Evolutionary conservation across 2,888 invertebrate species (phyloP), one percentile per base, ranked within the genome.

Genomic region (Bimastos eiseni): DNA sequence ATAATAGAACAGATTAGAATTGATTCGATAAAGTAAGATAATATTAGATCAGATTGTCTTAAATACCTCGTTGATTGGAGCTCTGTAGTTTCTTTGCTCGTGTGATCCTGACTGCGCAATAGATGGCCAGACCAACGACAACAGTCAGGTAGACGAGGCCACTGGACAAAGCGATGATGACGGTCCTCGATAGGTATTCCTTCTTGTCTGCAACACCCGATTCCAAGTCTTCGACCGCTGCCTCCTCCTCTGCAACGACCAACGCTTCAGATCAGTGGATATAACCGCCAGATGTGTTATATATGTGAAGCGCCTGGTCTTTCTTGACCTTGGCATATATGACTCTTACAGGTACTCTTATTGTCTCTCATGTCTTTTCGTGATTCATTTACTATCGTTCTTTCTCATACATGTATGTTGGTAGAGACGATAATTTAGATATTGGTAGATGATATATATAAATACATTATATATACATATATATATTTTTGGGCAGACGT

Each of bases 111-210:
- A 90, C 24, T 41, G 41, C 37, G 36, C 86, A 86, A 30, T 86
- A 86, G 36, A 86, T 24, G 30, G 83, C n/a, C 70, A 89, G 30
- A 33, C 30, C 90, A 41, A 83, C 30, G 0, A 90, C 38, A 24
- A 83, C 21, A 8, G 83, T 33, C n/a, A 90, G 83, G 33, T 70
- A 36, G 36, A 33, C 24, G 1, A 83, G 17, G 24, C 49, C 90
- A 41, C 83, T 24, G 38, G 38, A n/a, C 36, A 70, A 83, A 11
- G 90, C 84, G 4, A 90, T 41, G 37, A 90, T 84, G 90, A 41
- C 41, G 15, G 83, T 83, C 83, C 38, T 83, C 37, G 83, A 83
- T 84, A 55, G 33, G 44, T 94, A 92, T 94, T 94, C 83, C 89
- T 91, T 34, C 44, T 70, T 70, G 24, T 49, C 89, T 13, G 33